Base-by-base conservation (phyloP, 2,888 invertebrate species). In the Athetis lepigone region DNA sequence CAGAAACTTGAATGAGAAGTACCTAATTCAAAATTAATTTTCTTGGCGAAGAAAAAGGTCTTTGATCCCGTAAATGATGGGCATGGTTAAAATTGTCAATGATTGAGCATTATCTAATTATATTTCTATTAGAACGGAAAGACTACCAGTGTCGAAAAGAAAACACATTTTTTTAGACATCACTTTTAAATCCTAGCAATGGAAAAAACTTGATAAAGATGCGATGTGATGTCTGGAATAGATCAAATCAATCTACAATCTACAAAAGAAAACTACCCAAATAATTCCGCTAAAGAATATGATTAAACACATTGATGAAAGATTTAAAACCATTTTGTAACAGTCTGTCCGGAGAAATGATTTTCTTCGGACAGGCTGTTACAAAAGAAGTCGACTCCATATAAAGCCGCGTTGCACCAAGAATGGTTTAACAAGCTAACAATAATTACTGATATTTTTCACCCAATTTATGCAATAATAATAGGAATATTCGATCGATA, bases 81-180 rank as follows among this genome's bases (percentile, higher is more conserved):
- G n/a, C n/a, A n/a, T 11, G 11, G 13, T 18, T 36, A 21, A 3
- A 29, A 37, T 8, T 67, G 23, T 36, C 43, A 27, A 54, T 66
- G 29, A 13, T 33, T 13, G 4, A 65, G 16, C 19, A 33, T 40
- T 25, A 29, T n/a, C n/a, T n/a, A n/a, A n/a, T n/a, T n/a, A 29
- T 33, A 51, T 33, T 33, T 33, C 13, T 21, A 16, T 42, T 51
- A 27, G 6, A 18, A 16, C n/a, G n/a, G n/a, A n/a, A n/a, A n/a
- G n/a, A n/a, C n/a, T n/a, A n/a, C n/a, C n/a, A n/a, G n/a, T n/a
- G n/a, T n/a, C n/a, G n/a, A n/a, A n/a, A n/a, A n/a, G n/a, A n/a
- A n/a, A n/a, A n/a, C n/a, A n/a, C n/a, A n/a, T n/a, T n/a, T n/a
- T n/a, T n/a, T n/a, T n/a, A n/a, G n/a, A n/a, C n/a, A n/a, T n/a